Conservation (phyloP, 2,888 invertebrate genomes). For the Chorisops tibialis region DNA sequence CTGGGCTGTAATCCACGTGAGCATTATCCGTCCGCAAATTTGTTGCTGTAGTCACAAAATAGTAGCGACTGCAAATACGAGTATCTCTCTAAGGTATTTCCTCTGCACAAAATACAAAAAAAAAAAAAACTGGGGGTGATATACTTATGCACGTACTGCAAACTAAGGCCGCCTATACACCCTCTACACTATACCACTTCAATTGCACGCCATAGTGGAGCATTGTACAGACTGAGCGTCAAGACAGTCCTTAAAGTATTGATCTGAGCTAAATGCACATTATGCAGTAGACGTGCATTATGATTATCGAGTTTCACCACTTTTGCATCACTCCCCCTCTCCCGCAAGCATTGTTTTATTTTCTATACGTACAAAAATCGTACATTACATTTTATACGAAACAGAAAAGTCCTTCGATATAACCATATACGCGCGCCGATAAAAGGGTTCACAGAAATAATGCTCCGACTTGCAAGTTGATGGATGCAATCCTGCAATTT, state of each 20-base stretch:
- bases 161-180: too few relatives aligned
- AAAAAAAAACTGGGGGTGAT: not conserved
- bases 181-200: not conserved
- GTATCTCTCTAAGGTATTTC: not conserved
- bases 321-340: too few relatives aligned
- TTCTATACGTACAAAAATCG: not conserved
- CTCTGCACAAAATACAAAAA: not conserved
- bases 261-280: slow-evolving; percentile 26
- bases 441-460: not conserved
- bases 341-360: not conserved
- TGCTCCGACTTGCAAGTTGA: not conserved
- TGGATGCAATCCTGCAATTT: slow-evolving; percentile 22
- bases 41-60: not conserved
- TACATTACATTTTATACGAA: too few relatives aligned
- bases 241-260: slow-evolving; percentile 25
- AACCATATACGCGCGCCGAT: too few relatives aligned
- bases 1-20: too few relatives aligned
- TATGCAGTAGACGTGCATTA: slow-evolving; percentile 25
- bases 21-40: not conserved
- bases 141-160: too few relatives aligned
- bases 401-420: not conserved
- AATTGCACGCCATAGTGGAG: not conserved
- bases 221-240: not conserved
- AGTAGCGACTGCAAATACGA: not conserved
- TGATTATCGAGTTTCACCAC: slow-evolving; percentile 27